Percentiles rank a stretch among this genome's conserved stretches.
Evolutionary conservation across 2,113 vertebrate species (phyloP).

Genomic region (Phrynosoma platyrhinos): DNA sequence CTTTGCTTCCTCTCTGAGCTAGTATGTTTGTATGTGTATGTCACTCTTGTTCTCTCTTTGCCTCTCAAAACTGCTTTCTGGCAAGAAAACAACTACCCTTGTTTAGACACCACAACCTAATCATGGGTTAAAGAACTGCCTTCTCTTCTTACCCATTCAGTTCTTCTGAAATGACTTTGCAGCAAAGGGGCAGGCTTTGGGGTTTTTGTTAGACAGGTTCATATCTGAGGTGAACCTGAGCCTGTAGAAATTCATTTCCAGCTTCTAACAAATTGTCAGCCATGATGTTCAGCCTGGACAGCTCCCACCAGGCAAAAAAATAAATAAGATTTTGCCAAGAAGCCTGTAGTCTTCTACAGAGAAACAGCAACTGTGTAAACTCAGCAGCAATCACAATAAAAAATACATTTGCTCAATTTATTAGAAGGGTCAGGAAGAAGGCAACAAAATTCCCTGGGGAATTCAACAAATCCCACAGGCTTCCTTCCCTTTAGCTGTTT

Average conservation of each 20-base stretch:
- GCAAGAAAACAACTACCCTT: not conserved
- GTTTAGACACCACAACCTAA: not conserved
- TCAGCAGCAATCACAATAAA: not conserved
- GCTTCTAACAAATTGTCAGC: not conserved
- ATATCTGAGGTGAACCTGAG: not conserved
- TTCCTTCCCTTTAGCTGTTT: not conserved
- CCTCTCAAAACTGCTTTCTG: not conserved
- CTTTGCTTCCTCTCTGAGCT: not conserved
- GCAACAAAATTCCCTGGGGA: not conserved
- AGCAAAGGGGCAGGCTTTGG: not conserved
- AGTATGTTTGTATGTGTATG: not conserved
- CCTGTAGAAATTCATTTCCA: not conserved
- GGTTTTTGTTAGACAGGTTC: not conserved
- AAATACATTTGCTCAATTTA: not conserved
- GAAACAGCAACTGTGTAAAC: not conserved
- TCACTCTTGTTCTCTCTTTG: too few species aligned
- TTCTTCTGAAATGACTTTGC: not conserved
- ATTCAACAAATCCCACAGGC: not conserved
- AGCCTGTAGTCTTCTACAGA: too few species aligned
- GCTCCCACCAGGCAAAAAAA: not conserved
- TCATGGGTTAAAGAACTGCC: not conserved
- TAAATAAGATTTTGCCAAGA: not conserved
- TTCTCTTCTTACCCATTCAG: not conserved
- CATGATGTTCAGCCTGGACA: not conserved
- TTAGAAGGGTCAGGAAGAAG: not conserved